Percentiles rank a stretch among this genome's conserved stretches.
These are phyloP conservation scores for Rhinella marina DNA, from an alignment of 2,797 vertebrate species.

Conservation along the genomic window DNA sequence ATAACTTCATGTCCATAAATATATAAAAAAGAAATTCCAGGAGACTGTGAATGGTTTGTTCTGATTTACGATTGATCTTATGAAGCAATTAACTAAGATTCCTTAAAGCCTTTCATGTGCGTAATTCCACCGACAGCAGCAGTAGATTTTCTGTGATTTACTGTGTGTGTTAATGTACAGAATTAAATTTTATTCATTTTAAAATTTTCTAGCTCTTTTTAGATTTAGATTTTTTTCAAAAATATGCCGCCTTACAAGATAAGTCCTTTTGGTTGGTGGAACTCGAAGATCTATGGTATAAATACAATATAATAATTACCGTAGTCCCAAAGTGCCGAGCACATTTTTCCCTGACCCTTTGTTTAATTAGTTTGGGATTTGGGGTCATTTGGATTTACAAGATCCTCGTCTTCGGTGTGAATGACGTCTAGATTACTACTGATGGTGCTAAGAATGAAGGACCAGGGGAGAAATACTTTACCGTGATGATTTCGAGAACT, in stretches of 20 bases:
- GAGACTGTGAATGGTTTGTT: conserved; percentile 10
- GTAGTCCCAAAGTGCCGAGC: neutral
- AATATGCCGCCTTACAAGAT: neutral
- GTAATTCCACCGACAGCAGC: neutral
- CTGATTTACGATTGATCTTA: conserved; percentile 34
- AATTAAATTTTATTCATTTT: too few relatives aligned
- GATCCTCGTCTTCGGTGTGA: neutral
- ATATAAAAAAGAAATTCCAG: neutral
- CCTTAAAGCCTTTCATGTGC: neutral
- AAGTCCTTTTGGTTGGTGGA: neutral
- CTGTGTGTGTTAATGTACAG: too few relatives aligned
- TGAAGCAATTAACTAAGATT: conserved; percentile 13
- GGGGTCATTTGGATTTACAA: neutral
- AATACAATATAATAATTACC: neutral
- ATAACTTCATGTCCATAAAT: neutral
- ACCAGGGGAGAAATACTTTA: conserved; percentile 66
- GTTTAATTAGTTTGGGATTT: neutral
- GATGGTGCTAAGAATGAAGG: neutral
- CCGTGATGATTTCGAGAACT: conserved; percentile 89
- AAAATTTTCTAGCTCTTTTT: too few relatives aligned
- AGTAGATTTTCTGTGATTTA: neutral
- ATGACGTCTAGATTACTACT: neutral
- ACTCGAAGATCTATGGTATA: neutral
- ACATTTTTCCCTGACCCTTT: neutral
- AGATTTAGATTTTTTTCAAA: neutral